phyloP scores from a whole-genome alignment of 1,140 invertebrate genomes.

The Coenobita brevimanus region DNA sequence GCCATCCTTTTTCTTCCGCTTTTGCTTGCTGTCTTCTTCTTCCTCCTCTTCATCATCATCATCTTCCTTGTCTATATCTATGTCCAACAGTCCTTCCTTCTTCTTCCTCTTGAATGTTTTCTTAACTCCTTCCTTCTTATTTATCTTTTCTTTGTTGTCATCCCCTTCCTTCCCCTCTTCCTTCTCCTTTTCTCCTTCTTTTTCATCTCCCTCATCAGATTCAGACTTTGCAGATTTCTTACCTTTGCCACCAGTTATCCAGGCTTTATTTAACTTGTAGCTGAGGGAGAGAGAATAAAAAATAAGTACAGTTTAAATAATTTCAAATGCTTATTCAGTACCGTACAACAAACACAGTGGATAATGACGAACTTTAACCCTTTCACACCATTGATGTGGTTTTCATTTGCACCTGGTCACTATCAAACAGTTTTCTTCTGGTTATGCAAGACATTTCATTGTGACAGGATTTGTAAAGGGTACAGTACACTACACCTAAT shows the following conservation, averaged over 20 bases:
- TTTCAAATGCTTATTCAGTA: too few species aligned
- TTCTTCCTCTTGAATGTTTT: slow-evolving; percentile 33
- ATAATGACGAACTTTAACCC: too few species aligned
- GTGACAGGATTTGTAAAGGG: too few species aligned
- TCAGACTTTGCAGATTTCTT: slow-evolving; percentile 7
- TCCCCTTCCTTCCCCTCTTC: slow-evolving; percentile 43
- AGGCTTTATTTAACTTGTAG: background rate
- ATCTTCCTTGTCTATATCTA: slow-evolving; percentile 61
- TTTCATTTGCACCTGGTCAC: too few species aligned
- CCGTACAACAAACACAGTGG: too few species aligned
- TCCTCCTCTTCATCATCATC: slow-evolving; percentile 57
- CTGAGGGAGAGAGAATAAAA: background rate
- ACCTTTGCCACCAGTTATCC: slow-evolving; percentile 10
- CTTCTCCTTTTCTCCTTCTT: slow-evolving; percentile 24
- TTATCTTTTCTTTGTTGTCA: slow-evolving; percentile 61
- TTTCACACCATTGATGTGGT: too few species aligned
- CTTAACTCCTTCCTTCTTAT: slow-evolving; percentile 65
- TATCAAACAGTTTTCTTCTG: too few species aligned
- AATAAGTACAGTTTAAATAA: too few species aligned
- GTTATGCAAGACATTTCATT: too few species aligned
- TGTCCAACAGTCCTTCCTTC: slow-evolving; percentile 62
- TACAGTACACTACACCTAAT: too few species aligned
- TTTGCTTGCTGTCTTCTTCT: slow-evolving; percentile 29
- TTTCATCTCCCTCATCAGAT: slow-evolving; percentile 12
- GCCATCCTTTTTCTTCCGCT: slow-evolving; percentile 47